Percentiles rank a stretch among this genome's conserved stretches.
phyloP scores from a whole-genome alignment of 1,140 invertebrate species.

The Aphelinus certus region DNA sequence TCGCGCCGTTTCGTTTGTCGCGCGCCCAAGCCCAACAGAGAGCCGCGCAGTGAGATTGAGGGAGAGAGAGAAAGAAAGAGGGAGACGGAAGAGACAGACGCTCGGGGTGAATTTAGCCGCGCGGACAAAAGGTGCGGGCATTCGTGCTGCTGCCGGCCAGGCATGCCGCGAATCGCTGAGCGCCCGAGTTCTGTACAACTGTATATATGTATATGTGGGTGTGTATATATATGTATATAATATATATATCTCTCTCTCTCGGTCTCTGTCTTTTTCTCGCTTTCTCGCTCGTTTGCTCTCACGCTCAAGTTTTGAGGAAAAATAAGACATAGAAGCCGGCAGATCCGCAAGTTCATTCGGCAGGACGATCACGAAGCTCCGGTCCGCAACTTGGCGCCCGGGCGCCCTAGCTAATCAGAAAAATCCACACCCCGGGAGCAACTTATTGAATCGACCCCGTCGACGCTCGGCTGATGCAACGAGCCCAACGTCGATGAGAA shows the following conservation, averaged over 20 bases:
- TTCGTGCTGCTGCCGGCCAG: neutral
- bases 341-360: conserved; percentile 47
- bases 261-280: no score
- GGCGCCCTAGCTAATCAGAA: conserved; percentile 57
- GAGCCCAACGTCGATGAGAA: no score
- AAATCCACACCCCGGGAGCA: conserved; percentile 57
- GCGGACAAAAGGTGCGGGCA: conserved; percentile 3
- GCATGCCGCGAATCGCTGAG: conserved; percentile 53
- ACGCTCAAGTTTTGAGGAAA: conserved; percentile 48
- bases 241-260: no score
- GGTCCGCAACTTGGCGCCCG: conserved; percentile 53
- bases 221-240: no score
- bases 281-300: no score
- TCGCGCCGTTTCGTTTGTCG: neutral
- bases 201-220: no score
- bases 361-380: conserved; percentile 58
- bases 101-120: neutral
- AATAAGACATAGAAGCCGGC: conserved; percentile 50
- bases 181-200: neutral
- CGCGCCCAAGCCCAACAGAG: neutral
- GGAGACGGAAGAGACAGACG: neutral
- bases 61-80: conserved; percentile 3
- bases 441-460: conserved; percentile 56
- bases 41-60: neutral
- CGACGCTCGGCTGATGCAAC: neutral